Evolutionary conservation across 1,140 invertebrate genomes (phyloP).

Genomic region (Idris sp.): DNA sequence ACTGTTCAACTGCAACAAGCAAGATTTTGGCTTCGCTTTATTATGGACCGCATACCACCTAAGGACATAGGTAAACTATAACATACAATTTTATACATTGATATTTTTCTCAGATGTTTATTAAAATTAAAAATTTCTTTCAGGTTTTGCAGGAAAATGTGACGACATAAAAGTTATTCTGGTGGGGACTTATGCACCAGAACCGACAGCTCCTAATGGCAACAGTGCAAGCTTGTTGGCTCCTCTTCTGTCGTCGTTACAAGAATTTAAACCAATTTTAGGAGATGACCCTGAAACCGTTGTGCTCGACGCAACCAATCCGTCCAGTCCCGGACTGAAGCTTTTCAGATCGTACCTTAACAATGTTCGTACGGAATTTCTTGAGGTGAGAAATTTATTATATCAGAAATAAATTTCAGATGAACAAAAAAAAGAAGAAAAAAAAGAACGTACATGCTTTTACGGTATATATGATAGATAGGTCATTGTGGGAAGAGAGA

Average conservation of each 20-base stretch:
- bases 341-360: slow-evolving; percentile 74
- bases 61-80: slow-evolving; percentile 83
- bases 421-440: slow-evolving; percentile 35
- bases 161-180: slow-evolving; percentile 75
- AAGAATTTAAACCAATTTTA: slow-evolving; percentile 73
- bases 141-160: slow-evolving; percentile 75
- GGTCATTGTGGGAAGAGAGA: slow-evolving; percentile 35
- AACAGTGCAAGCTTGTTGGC: slow-evolving; percentile 71
- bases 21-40: slow-evolving; percentile 89
- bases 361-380: slow-evolving; percentile 72
- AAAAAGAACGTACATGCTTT: slow-evolving; percentile 47
- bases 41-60: slow-evolving; percentile 85
- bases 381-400: slow-evolving; percentile 70
- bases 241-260: slow-evolving; percentile 72
- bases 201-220: slow-evolving; percentile 70
- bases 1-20: slow-evolving; percentile 87
- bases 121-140: no score
- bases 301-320: slow-evolving; percentile 76
- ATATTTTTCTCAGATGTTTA: no score
- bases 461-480: slow-evolving; percentile 54
- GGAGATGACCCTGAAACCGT: slow-evolving; percentile 74
- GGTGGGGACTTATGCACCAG: slow-evolving; percentile 76
- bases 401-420: background rate
- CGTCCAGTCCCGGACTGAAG: slow-evolving; percentile 77
- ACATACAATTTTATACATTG: no score